Evolutionary conservation across 37 sponge, comb jelly and placozoan species (phyloP).

Genomic region (Beroe ovata): DNA sequence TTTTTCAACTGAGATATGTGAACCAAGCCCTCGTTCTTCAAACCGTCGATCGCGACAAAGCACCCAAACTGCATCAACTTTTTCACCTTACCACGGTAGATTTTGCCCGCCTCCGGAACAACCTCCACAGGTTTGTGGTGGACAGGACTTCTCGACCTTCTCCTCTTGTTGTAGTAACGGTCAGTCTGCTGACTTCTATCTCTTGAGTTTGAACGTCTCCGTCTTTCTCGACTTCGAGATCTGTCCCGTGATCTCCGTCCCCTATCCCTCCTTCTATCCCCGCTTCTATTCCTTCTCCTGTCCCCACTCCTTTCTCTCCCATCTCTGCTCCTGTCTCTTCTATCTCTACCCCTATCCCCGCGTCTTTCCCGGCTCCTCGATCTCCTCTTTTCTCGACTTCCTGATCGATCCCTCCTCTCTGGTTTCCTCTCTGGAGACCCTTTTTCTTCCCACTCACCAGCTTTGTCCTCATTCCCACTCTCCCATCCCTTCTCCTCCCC

Average conservation of each 20-base stretch:
- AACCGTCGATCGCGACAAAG: slow-evolving; percentile 92
- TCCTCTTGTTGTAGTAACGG: slow-evolving; percentile 49
- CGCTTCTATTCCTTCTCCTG: slow-evolving; percentile 33
- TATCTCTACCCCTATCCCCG: neutral
- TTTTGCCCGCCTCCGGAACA: slow-evolving; percentile 47
- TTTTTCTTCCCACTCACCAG: slow-evolving; percentile 8
- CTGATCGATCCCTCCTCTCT: neutral
- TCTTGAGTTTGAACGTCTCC: slow-evolving; percentile 65
- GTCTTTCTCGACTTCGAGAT: neutral
- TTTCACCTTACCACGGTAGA: slow-evolving; percentile 90
- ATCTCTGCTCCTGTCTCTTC: slow-evolving; percentile 5
- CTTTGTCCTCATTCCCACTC: neutral
- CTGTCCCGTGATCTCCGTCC: slow-evolving; percentile 16
- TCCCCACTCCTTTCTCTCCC: neutral
- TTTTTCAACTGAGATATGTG: slow-evolving; percentile 86
- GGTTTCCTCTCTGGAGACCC: neutral
- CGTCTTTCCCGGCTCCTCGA: neutral
- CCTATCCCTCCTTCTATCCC: slow-evolving; percentile 64
- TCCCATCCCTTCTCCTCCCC: slow-evolving; percentile 52
- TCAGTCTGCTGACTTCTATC: slow-evolving; percentile 31
- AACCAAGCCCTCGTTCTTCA: slow-evolving; percentile 88
- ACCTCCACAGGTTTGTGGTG: slow-evolving; percentile 38
- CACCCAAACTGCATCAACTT: slow-evolving; percentile 97
- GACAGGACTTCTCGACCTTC: slow-evolving; percentile 30
- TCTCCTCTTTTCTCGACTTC: slow-evolving; percentile 12